phyloP scores from a whole-genome alignment of 2,113 vertebrate species.

The Rhea pennata region DNA sequence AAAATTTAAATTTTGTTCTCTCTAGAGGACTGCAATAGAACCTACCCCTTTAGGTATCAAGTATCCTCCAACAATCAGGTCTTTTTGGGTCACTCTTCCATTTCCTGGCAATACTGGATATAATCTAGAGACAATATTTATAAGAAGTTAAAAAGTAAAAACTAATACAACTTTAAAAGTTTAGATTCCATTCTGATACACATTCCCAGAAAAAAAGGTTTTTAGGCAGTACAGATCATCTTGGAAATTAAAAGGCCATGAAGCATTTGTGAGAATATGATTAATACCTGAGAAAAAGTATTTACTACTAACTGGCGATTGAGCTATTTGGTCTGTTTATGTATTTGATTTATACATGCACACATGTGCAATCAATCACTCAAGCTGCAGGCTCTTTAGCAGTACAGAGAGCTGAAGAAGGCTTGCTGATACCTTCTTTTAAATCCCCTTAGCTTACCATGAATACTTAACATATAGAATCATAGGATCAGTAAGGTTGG shows the following conservation, averaged over 20 bases:
- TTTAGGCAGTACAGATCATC: not conserved
- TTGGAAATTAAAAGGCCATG: not conserved
- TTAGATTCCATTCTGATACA: not conserved
- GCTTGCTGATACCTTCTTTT: not conserved
- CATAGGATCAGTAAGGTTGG: too few species aligned
- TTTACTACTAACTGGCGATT: not conserved
- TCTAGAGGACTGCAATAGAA: not conserved
- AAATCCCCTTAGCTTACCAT: not conserved
- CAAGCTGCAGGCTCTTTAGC: not conserved
- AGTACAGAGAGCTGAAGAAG: not conserved
- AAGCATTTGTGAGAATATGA: not conserved
- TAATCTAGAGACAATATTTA: constrained; percentile 78
- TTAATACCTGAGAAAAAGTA: not conserved
- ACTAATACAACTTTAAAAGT: not conserved
- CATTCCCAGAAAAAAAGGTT: not conserved
- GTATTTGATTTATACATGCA: not conserved
- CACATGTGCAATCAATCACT: not conserved
- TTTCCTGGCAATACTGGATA: constrained; percentile 94
- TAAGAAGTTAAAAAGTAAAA: not conserved
- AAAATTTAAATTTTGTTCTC: not conserved
- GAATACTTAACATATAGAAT: not conserved
- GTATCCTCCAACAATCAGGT: constrained; percentile 89
- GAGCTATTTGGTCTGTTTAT: not conserved
- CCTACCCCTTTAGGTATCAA: constrained; percentile 94
- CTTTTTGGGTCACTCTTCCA: constrained; percentile 89